These are phyloP conservation scores for Omphaloscelis lunosa DNA, from an alignment of 2,888 invertebrate species.

Conservation along the genomic window DNA sequence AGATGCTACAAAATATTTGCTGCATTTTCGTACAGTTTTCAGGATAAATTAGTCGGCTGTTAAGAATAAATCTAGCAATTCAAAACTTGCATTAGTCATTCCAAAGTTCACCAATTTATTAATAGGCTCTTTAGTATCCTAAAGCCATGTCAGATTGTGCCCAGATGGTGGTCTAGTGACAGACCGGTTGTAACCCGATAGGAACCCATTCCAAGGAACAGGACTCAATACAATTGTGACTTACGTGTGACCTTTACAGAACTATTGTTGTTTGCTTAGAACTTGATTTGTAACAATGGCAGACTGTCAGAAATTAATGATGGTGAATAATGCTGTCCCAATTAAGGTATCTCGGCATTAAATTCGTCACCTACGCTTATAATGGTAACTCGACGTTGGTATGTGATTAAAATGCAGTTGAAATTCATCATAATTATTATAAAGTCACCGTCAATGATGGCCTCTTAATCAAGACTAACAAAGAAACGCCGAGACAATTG, in stretches of 20 bases:
- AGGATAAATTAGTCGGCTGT: no score
- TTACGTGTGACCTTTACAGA: conserved; percentile 55
- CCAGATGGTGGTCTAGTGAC: conserved; percentile 50
- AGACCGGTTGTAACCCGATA: conserved; percentile 63
- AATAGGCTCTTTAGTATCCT: background rate
- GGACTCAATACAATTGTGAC: conserved; percentile 48
- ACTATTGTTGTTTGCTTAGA: conserved; percentile 48
- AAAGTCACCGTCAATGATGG: background rate
- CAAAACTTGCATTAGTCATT: background rate
- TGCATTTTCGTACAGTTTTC: background rate
- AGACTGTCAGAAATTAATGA: conserved; percentile 54
- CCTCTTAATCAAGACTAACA: background rate
- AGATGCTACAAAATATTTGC: background rate
- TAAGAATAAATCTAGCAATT: background rate
- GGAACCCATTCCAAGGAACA: conserved; percentile 42
- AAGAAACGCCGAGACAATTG: background rate
- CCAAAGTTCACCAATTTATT: conserved; percentile 18
- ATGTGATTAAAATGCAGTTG: conserved; percentile 19
- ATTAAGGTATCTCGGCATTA: conserved; percentile 40
- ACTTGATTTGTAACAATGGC: conserved; percentile 60
- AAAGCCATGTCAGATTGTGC: conserved; percentile 28
- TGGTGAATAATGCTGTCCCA: conserved; percentile 45
- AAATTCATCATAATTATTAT: conserved; percentile 4
- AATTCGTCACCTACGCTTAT: conserved; percentile 38
- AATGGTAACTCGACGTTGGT: background rate